Evolutionary conservation across 2,113 vertebrate genomes (phyloP).

Genomic region (Apistogramma diplotaenia): DNA sequence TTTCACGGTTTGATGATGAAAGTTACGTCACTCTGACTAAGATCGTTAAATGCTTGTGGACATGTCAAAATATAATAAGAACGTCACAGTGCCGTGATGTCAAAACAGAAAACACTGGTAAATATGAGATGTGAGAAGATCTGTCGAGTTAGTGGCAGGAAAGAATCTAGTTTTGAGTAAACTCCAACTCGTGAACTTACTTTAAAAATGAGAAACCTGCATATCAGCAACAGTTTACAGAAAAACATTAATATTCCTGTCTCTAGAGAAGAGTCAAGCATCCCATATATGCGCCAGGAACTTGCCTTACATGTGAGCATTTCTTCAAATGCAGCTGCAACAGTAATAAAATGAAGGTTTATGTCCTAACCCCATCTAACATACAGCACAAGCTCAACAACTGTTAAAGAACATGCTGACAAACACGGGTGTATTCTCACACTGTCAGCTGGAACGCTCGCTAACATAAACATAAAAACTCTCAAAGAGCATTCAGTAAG

Average conservation of each 20-base stretch:
- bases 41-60: background rate
- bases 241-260: background rate
- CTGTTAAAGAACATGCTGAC: constrained; percentile 37
- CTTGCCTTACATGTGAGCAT: background rate
- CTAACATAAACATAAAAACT: constrained; percentile 24
- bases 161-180: background rate
- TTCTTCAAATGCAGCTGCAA: background rate
- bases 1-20: background rate
- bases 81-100: background rate
- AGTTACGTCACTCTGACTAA: background rate
- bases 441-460: constrained; percentile 19
- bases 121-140: background rate
- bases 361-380: background rate
- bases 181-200: background rate
- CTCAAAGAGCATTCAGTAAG: constrained; percentile 28
- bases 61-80: background rate
- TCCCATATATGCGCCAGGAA: background rate
- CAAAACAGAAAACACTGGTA: background rate
- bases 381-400: background rate
- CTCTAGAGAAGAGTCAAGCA: background rate
- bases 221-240: background rate
- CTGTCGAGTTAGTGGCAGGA: background rate
- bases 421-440: constrained; percentile 15
- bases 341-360: background rate
- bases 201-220: background rate